These are phyloP conservation scores for Notolabrus celidotus DNA, from an alignment of 2,797 vertebrate genomes.

Conservation along the genomic window DNA sequence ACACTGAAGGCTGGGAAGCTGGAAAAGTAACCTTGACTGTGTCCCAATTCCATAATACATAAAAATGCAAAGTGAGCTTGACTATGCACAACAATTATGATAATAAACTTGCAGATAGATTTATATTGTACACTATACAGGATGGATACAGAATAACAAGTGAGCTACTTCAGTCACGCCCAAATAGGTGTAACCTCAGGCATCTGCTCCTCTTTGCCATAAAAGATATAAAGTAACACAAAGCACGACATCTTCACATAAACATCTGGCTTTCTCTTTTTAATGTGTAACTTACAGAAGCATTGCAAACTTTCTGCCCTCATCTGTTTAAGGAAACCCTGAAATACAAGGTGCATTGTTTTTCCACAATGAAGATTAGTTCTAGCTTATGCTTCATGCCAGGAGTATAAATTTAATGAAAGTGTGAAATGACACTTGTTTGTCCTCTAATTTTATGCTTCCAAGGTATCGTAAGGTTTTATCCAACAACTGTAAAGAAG, in stretches of 20 bases:
- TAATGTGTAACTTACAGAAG: not conserved
- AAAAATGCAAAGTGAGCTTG: constrained; percentile 27
- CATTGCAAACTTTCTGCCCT: not conserved
- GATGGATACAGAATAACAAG: not conserved
- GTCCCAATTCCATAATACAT: constrained; percentile 27
- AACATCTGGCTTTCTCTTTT: not conserved
- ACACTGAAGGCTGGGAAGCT: not conserved
- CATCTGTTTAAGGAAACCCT: not conserved
- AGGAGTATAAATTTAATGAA: not conserved
- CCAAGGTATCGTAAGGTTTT: constrained; percentile 94
- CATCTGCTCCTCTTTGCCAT: not conserved
- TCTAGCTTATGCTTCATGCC: not conserved
- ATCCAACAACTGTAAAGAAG: constrained; percentile 95
- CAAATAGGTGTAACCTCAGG: not conserved
- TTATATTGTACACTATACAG: not conserved
- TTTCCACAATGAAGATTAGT: not conserved
- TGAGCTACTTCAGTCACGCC: not conserved
- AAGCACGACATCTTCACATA: not conserved
- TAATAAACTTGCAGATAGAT: constrained; percentile 2
- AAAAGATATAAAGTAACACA: not conserved
- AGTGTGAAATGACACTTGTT: not conserved
- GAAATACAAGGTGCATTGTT: not conserved
- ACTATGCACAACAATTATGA: constrained; percentile 13
- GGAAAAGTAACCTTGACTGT: constrained; percentile 19
- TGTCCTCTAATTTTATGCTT: constrained; percentile 10